These are phyloP conservation scores for Tenebrio molitor DNA, from an alignment of 1,140 invertebrate genomes.

Conservation along the genomic window DNA sequence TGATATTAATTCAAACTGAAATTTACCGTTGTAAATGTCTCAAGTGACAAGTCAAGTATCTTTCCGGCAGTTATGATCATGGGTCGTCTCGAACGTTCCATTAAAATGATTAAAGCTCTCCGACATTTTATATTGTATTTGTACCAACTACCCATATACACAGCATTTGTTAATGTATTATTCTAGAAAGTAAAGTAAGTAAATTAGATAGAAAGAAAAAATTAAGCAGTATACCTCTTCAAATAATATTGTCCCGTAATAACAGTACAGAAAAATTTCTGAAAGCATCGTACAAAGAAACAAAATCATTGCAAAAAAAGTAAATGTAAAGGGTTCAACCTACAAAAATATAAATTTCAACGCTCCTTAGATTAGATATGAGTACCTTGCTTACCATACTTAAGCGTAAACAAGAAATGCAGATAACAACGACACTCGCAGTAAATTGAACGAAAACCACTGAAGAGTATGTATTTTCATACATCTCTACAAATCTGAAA, in stretches of 20 bases:
- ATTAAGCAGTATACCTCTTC: slow-evolving; percentile 33
- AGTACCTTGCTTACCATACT: slow-evolving; percentile 11
- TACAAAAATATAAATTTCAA: neutral
- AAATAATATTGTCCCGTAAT: slow-evolving; percentile 33
- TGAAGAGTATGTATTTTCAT: slow-evolving; percentile 2
- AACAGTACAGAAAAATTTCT: slow-evolving; percentile 44
- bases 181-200: slow-evolving; percentile 49
- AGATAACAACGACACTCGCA: slow-evolving; percentile 14
- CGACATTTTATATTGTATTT: slow-evolving; percentile 48
- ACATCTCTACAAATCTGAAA: slow-evolving; percentile 33
- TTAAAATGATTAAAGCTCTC: slow-evolving; percentile 45
- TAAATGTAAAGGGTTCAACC: slow-evolving; percentile 13
- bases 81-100: slow-evolving; percentile 48
- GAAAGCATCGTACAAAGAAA: slow-evolving; percentile 6
- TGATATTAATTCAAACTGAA: neutral
- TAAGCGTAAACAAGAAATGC: slow-evolving; percentile 22
- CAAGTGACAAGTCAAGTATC: slow-evolving; percentile 40
- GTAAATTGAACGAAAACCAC: slow-evolving; percentile 15
- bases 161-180: slow-evolving; percentile 28
- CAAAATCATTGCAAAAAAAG: slow-evolving; percentile 22
- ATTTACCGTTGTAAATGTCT: slow-evolving; percentile 35
- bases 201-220: neutral
- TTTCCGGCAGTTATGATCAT: slow-evolving; percentile 40
- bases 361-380: neutral
- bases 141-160: slow-evolving; percentile 49